Conservation (phyloP, 2,797 vertebrate genomes). For the Spinus pinus region DNA sequence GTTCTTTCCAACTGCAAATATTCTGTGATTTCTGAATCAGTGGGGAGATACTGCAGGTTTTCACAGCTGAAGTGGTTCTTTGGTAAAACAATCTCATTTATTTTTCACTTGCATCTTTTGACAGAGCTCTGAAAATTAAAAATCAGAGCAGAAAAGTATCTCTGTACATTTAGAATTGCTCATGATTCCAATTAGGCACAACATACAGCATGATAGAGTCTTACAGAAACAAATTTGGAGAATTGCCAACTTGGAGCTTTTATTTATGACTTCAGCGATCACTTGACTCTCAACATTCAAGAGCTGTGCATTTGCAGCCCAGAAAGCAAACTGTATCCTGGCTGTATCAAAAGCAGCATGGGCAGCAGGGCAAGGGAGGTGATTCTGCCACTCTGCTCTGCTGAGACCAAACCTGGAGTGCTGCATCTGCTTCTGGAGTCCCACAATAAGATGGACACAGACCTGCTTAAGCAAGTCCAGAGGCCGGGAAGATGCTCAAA, state of each 20-base stretch:
- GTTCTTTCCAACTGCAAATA: not conserved
- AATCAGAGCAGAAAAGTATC: not conserved
- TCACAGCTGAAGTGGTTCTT: not conserved
- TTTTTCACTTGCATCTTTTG: not conserved
- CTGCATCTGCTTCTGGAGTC: not conserved
- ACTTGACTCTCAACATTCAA: not conserved
- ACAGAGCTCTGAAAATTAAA: not conserved
- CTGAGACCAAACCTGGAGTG: not conserved
- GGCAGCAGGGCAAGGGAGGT: not conserved
- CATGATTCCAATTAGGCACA: not conserved
- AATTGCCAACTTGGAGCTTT: not conserved
- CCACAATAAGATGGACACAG: not conserved
- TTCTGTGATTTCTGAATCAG: not conserved
- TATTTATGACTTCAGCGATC: not conserved
- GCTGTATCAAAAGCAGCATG: not conserved
- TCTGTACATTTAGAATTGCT: not conserved
- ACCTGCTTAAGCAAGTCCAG: not conserved
- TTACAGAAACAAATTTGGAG: not conserved
- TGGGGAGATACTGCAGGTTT: not conserved
- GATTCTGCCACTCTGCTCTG: not conserved
- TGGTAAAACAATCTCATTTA: not conserved
- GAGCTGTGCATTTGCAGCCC: not conserved
- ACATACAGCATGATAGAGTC: not conserved
- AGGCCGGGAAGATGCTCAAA: not conserved
- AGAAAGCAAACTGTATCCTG: not conserved